These are phyloP conservation scores for Thinocorus orbignyianus DNA, from an alignment of 2,113 vertebrate species.

Conservation along the genomic window DNA sequence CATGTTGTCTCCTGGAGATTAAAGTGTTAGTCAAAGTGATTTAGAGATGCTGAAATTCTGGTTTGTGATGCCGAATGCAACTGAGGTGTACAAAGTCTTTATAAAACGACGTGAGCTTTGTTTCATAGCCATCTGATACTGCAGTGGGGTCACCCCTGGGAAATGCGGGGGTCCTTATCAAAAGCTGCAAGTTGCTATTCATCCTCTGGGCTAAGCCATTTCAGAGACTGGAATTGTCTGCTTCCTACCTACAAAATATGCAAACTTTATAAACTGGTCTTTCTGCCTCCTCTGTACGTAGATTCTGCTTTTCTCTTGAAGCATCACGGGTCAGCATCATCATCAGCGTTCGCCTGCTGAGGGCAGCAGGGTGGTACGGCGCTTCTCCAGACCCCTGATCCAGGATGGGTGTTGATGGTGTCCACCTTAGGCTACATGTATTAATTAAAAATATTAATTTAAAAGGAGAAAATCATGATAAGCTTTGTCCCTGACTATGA, in stretches of 20 bases:
- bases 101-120: fast-evolving
- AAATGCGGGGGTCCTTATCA: background rate
- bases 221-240: background rate
- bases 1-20: background rate
- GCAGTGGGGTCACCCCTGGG: background rate
- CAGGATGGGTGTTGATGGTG: background rate
- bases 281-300: background rate
- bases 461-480: background rate
- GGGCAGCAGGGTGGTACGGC: too few species aligned
- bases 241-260: background rate
- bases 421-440: background rate
- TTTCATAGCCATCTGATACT: background rate
- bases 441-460: background rate
- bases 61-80: background rate
- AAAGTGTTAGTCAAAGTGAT: background rate
- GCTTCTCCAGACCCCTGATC: background rate
- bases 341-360: fast-evolving
- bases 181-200: background rate
- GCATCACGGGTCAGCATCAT: fast-evolving
- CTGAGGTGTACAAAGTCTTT: background rate
- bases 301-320: background rate
- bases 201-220: background rate
- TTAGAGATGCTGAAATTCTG: background rate
- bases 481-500: background rate
- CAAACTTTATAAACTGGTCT: background rate